A percentile compares a stretch with the other conserved stretches of the same genome.
These are phyloP conservation scores for Onthophagus taurus DNA, from an alignment of 1,140 invertebrate species.

Conservation along the genomic window DNA sequence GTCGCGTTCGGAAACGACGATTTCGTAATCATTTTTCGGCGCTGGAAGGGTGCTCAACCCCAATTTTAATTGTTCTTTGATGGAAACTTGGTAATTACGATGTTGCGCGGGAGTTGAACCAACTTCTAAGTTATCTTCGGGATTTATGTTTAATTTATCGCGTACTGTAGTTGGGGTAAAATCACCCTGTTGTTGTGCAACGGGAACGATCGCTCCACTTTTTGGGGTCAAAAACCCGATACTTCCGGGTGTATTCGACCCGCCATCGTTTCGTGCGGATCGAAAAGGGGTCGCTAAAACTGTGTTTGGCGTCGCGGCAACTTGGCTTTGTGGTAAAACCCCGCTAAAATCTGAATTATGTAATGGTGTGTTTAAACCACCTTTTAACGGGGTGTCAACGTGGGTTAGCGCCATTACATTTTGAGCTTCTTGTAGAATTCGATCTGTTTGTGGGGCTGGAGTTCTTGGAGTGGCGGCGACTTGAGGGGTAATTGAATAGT, in stretches of 20 bases:
- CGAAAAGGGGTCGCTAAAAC: constrained; percentile 89
- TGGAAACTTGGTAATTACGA: constrained; percentile 50
- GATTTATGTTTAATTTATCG: constrained; percentile 93
- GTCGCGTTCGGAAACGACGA: constrained; percentile 89
- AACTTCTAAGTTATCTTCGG: constrained; percentile 64
- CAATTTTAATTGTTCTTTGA: constrained; percentile 63
- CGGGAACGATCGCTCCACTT: constrained; percentile 36
- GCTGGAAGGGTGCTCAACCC: constrained; percentile 72
- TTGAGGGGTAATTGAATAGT: constrained; percentile 81
- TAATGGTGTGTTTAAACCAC: constrained; percentile 89
- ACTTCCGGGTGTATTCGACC: constrained; percentile 38
- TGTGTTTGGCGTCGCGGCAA: constrained; percentile 86
- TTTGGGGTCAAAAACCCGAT: constrained; percentile 43
- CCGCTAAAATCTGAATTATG: constrained; percentile 82
- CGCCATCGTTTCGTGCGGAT: constrained; percentile 41
- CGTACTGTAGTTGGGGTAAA: constrained; percentile 59
- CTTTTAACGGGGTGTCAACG: constrained; percentile 94
- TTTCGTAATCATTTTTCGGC: constrained; percentile 97
- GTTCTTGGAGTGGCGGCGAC: constrained; percentile 75
- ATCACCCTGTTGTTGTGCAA: constrained; percentile 20
- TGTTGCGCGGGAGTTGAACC: constrained; percentile 54
- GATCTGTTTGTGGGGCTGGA: constrained; percentile 64
- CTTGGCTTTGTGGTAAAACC: constrained; percentile 62
- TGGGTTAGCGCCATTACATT: constrained; percentile 97
- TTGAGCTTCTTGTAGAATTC: constrained; percentile 85